phyloP scores from a whole-genome alignment of 2,797 vertebrate genomes.

The Myotis vivesi region DNA sequence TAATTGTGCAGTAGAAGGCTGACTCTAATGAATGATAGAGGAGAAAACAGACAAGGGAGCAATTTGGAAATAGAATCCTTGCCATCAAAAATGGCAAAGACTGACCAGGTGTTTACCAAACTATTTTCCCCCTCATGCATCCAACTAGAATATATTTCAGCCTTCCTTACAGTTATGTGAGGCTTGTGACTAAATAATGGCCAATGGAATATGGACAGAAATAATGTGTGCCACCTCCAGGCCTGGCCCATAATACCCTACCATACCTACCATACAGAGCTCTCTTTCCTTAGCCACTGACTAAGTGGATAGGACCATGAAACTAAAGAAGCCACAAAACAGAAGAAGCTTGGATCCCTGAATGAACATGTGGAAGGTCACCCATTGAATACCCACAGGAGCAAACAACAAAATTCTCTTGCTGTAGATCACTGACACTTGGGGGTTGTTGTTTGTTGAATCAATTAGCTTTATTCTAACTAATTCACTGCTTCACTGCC shows the following conservation, averaged over 20 bases:
- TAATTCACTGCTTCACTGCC: neutral
- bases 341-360: neutral
- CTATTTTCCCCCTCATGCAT: neutral
- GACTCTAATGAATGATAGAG: neutral
- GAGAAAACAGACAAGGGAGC: neutral
- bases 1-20: neutral
- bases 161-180: neutral
- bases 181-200: neutral
- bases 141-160: neutral
- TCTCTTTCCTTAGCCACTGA: neutral
- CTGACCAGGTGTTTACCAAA: constrained; percentile 6
- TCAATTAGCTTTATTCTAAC: neutral
- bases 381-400: neutral
- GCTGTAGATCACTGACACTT: neutral
- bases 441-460: neutral
- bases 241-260: neutral
- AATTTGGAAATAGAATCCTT: neutral
- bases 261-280: neutral
- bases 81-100: neutral
- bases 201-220: neutral
- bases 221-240: neutral
- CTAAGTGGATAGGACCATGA: neutral
- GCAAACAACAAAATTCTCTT: neutral
- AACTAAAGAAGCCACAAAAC: neutral
- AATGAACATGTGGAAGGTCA: neutral